Evolutionary conservation across 2,888 invertebrate species (phyloP).

Genomic region (Ophion slaviceki): DNA sequence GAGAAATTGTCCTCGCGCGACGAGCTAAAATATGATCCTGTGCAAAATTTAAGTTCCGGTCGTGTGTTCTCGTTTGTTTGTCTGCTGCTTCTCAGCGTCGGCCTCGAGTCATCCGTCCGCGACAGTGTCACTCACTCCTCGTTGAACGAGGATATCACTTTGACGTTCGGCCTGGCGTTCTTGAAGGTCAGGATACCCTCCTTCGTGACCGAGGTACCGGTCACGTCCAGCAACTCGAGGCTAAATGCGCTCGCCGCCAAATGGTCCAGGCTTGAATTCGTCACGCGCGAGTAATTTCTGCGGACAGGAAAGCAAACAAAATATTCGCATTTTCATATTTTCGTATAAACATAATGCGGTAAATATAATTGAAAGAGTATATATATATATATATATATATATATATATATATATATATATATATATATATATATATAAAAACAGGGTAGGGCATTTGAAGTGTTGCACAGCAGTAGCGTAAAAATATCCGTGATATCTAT

Average conservation of each 20-base stretch:
- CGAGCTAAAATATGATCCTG: neutral
- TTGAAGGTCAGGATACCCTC: conserved; percentile 87
- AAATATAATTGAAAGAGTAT: too few relatives aligned
- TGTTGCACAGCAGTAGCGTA: too few relatives aligned
- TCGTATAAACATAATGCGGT: too few relatives aligned
- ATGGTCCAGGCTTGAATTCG: conserved; percentile 87
- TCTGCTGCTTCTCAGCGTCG: neutral
- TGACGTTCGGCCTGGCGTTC: conserved; percentile 85
- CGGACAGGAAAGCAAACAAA: conserved; percentile 66
- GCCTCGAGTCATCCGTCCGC: neutral
- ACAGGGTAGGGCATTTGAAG: too few relatives aligned
- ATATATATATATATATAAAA: too few relatives aligned
- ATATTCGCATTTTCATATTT: neutral
- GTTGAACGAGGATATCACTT: conserved; percentile 79
- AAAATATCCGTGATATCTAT: too few relatives aligned
- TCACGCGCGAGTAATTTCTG: conserved; percentile 87
- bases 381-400: too few relatives aligned
- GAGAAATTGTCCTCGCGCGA: neutral
- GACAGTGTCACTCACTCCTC: conserved; percentile 50
- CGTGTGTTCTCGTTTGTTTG: conserved; percentile 2
- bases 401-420: too few relatives aligned
- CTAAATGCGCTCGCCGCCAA: conserved; percentile 86
- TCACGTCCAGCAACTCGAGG: conserved; percentile 87
- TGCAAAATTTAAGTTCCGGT: conserved; percentile 26
- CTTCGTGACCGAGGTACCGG: conserved; percentile 87